Evolutionary conservation across 2,113 vertebrate genomes (phyloP), one percentile per base, ranked within the genome.

Genomic region (Triplophysa dalaica): DNA sequence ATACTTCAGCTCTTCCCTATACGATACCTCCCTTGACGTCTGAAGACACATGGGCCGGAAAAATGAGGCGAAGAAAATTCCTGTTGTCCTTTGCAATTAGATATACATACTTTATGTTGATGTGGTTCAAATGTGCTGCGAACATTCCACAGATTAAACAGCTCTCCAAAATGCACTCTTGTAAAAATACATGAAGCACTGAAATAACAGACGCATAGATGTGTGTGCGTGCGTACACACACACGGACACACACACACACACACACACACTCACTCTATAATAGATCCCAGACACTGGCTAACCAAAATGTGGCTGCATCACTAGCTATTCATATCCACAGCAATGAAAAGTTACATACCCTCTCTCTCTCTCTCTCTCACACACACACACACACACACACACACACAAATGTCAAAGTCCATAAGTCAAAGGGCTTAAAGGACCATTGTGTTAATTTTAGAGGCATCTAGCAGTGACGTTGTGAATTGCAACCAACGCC

Each of bases 271-370:
- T 7, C 33, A 85, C 84, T 77, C 91, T 91, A 91, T 93, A 94
- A 93, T 92, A 92, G 92, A 90, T 91, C 88, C 89, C 93, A 93
- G 92, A 92, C 91, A 83, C 60, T 87, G 91, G 81, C 90, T 86
- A 90, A 91, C 91, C 88, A 29, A 90, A 87, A 87, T 91, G 93
- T 66, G 91, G 91, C 89, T 90, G 85, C 88, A 91, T 89, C 89
- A 81, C 88, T 85, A 88, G 89, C 91, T 93, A 93, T 94, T 93
- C 93, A 91, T 92, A 93, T 92, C 91, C 90, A 68, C 50, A 85
- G 86, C 89, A 93, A 91, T 93, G 91, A 94, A 90, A 88, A 90
- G 89, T 90, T 92, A 83, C 82, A 69, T 67, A 68, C 60, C 52
- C 72, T 80, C 60, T 74, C 58, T 33, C 62, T 63, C 70, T 77